Evolutionary conservation across 2,113 vertebrate species (phyloP), one percentile per base, ranked within the genome.

Genomic region (Cyphomyrus discorhynchus): DNA sequence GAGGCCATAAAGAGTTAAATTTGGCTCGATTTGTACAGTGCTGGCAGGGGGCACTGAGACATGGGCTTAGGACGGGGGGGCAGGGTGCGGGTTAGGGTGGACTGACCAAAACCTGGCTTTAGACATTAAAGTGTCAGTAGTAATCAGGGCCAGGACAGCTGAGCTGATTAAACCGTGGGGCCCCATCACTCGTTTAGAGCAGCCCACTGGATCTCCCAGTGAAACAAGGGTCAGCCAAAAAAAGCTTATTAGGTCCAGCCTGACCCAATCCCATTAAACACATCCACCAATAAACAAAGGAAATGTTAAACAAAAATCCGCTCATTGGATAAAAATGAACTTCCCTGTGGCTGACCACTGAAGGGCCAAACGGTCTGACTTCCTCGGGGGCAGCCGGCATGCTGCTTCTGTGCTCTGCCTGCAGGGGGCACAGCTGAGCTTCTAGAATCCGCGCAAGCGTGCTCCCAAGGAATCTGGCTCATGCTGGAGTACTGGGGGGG

Each of bases 71-170:
- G 95, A 95, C 92, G 90, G 93, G 94, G 95, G 31, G 58, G 17
- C 70, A 89, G 52, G 87, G 88, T 56, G 95, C 94, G 95, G 95
- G 95, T 96, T 97, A 96, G 96, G 92, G 93, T 89, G 93, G 93
- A 93, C 94, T 97, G 96, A 96, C 95, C 95, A 96, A 91, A 90
- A 93, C 95, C 90, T 92, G 94, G 94, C 93, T 95, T 92, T 92
- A 95, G 96, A 96, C 96, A 97, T 97, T 97, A 96, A 96, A 96
- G 94, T 94, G 96, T 97, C 96, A 95, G 92, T 91, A 95, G 92
- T 94, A 96, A 97, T 97, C 95, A 96, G 92, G 94, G 88, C 80
- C 49, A 93, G 94, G 95, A 94, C 95, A 95, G 94, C 92, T 96
- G 95, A 96, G 95, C 93, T 93, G 95, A 94, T 96, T 96, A 94